Evolutionary conservation across 2,113 vertebrate genomes (phyloP), one percentile per base, ranked within the genome.

Genomic region (Chaenogobius annularis): DNA sequence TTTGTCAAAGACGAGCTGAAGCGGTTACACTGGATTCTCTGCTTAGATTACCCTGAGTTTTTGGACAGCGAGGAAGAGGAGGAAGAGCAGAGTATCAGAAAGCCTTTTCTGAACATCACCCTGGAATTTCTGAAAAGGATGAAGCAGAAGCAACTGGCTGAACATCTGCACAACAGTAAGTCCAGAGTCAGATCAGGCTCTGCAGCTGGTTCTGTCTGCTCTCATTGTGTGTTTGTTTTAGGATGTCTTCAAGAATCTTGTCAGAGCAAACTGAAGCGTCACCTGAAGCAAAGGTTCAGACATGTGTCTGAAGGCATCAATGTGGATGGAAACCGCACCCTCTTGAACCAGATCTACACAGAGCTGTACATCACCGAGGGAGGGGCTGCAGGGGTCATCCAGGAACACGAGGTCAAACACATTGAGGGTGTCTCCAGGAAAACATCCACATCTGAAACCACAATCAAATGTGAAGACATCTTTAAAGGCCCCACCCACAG

Each of bases 321-420:
- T 68, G 56, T 55, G 54, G 35, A 40, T 20, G 73, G 62, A 48
- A 64, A 61, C 12, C 19, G 22, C 20, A 61, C 23, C 5, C 14
- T 61, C 23, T 13, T 61, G 58, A 61, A 61, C 26, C 26, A 19
- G 26, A 78, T 69, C 26, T 78, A 69, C 66, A 78, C 70, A 64
- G 75, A 78, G n/a, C 70, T 78, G n/a, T 73, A 73, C 50, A 73
- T 78, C 48, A 78, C 70, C 15, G 70, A 78, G 54, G 76, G 76
- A 50, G 58, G 56, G 35, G 55, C 48, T 6, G 48, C 68, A 58
- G 58, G 26, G 23, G 26, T 61, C 58, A 35, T 15, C 58, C 13
- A 61, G 58, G 26, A 61, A 61, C 58, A 61, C 15, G 58, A 61
- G 58, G 11, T 61, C 26, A 31, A 23, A 17, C 14, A 61, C 23